These are phyloP conservation scores for Tetragnatha montana DNA, from an alignment of 2,888 invertebrate species.

Conservation along the genomic window DNA sequence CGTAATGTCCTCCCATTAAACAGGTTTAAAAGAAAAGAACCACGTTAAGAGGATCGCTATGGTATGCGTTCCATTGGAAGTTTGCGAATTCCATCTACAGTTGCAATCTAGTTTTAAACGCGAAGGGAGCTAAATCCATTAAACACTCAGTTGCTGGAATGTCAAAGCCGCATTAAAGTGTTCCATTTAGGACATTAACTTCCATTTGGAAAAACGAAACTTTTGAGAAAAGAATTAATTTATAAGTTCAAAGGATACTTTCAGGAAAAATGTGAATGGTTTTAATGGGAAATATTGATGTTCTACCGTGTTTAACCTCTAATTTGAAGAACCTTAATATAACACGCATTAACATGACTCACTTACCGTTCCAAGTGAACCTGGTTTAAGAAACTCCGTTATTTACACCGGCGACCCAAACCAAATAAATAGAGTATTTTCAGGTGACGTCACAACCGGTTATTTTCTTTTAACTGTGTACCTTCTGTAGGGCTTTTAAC, in stretches of 20 bases:
- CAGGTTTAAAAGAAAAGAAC: not conserved
- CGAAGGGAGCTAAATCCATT: constrained; percentile 26
- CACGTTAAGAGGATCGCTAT: not conserved
- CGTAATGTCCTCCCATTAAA: constrained; percentile 36
- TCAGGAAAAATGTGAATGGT: not conserved
- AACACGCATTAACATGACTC: too few relatives aligned
- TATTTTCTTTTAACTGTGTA: too few relatives aligned
- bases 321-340: too few relatives aligned
- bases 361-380: too few relatives aligned
- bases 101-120: constrained; percentile 20
- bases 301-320: too few relatives aligned
- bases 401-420: too few relatives aligned
- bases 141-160: not conserved
- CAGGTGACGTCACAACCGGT: too few relatives aligned
- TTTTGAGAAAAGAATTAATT: constrained; percentile 13
- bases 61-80: not conserved
- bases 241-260: constrained; percentile 7
- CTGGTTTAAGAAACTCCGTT: too few relatives aligned
- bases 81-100: not conserved
- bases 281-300: too few relatives aligned
- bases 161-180: constrained; percentile 21
- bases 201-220: constrained; percentile 26
- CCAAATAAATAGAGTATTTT: too few relatives aligned
- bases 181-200: constrained; percentile 16
- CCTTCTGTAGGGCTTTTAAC: too few relatives aligned